phyloP scores from a whole-genome alignment of 2,113 vertebrate species.

The Sakesphorus luctuosus region DNA sequence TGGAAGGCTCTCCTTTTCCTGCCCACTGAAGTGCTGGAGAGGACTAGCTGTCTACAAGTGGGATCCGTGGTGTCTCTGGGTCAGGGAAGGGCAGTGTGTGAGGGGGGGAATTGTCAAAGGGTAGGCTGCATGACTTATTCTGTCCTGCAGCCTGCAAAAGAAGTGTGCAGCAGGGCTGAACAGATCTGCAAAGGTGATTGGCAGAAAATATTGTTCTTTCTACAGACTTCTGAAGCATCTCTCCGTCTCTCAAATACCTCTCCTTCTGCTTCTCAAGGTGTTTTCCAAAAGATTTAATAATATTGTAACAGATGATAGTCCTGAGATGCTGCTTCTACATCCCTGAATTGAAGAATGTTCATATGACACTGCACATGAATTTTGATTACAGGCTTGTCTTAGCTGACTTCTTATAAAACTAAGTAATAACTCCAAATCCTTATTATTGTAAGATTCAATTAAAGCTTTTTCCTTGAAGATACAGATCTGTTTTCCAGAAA shows the following conservation, averaged over 20 bases:
- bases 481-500: neutral
- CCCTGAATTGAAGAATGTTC: neutral
- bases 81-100: neutral
- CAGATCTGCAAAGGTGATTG: neutral
- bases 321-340: neutral
- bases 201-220: neutral
- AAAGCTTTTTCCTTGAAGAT: neutral
- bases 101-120: neutral
- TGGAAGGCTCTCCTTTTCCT: neutral
- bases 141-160: neutral
- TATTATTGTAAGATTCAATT: neutral
- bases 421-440: neutral
- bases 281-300: neutral
- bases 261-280: neutral
- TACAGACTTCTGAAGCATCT: neutral
- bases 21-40: neutral
- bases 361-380: neutral
- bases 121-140: neutral
- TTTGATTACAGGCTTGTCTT: neutral
- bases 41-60: accelerated
- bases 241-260: neutral
- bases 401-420: neutral
- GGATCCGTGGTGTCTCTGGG: neutral
- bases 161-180: neutral
- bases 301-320: neutral